phyloP scores from a whole-genome alignment of 2,888 invertebrate genomes.

The Drosophila kambysellisi region DNA sequence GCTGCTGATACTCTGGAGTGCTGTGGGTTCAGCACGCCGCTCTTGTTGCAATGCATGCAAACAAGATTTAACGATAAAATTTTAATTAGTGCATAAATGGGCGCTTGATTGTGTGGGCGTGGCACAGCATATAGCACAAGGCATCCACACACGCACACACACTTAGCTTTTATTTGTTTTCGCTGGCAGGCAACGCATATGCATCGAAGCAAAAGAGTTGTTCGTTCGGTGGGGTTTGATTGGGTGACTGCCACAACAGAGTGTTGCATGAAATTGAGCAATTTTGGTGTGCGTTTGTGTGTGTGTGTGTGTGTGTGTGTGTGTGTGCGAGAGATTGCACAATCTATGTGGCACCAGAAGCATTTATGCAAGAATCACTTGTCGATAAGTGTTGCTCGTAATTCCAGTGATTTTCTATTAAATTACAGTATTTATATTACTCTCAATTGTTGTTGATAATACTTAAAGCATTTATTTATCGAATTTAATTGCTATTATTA shows the following conservation, averaged over 20 bases:
- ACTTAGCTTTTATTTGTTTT: constrained; percentile 70
- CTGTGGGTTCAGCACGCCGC: constrained; percentile 51
- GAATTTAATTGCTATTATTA: background rate
- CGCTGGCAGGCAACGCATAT: constrained; percentile 48
- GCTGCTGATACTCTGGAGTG: constrained; percentile 16
- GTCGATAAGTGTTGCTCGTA: constrained; percentile 25
- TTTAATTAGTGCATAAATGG: constrained; percentile 81
- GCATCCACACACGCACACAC: constrained; percentile 36
- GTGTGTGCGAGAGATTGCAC: background rate
- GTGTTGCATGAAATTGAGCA: constrained; percentile 72
- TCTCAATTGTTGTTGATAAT: background rate
- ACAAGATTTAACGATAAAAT: constrained; percentile 82
- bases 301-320: background rate
- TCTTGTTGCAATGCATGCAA: constrained; percentile 76
- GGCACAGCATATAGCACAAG: constrained; percentile 50
- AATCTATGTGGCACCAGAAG: constrained; percentile 2
- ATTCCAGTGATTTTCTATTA: constrained; percentile 8
- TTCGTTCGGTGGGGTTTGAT: background rate
- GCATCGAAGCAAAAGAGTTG: constrained; percentile 8
- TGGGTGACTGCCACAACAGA: constrained; percentile 15
- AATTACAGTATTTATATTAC: background rate
- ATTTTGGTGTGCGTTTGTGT: constrained; percentile 48
- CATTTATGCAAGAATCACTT: constrained; percentile 24
- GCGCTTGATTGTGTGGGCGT: constrained; percentile 80
- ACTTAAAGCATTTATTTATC: background rate